Conservation (phyloP, 2,113 vertebrate genomes). For the Tyrannus savana region DNA sequence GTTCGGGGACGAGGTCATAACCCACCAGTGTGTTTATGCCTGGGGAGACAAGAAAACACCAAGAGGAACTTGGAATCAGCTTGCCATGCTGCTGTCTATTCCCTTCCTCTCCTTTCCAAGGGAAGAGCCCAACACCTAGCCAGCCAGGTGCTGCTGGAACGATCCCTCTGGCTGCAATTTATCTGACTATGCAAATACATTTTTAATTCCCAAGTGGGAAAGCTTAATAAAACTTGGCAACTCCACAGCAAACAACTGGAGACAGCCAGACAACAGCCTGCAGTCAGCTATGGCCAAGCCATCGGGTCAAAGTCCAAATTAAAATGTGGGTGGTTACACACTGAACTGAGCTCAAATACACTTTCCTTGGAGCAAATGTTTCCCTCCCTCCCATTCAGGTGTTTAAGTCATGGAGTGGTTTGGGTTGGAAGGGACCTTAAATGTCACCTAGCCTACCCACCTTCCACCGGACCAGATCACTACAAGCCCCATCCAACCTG, state of each 20-base stretch:
- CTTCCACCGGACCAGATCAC: neutral
- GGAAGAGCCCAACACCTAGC: neutral
- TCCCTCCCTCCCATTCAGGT: neutral
- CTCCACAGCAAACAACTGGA: neutral
- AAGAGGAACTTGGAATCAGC: neutral
- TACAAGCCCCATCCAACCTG: neutral
- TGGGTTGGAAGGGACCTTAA: neutral
- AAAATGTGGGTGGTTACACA: neutral
- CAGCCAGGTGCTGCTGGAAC: neutral
- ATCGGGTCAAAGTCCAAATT: neutral
- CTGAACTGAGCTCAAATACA: neutral
- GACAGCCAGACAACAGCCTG: neutral
- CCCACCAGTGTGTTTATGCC: slow-evolving; percentile 93
- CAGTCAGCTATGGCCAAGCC: neutral
- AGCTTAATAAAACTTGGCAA: neutral
- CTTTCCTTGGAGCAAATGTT: accelerated
- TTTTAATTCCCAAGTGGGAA: neutral
- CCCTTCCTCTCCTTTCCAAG: neutral
- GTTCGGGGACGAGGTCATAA: slow-evolving; percentile 97
- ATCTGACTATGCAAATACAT: neutral
- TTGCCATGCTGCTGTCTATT: accelerated
- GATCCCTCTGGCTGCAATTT: neutral
- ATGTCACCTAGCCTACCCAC: neutral
- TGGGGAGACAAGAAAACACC: slow-evolving; percentile 45
- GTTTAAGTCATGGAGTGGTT: neutral